Percentiles rank a stretch among this genome's conserved stretches.
phyloP scores from a whole-genome alignment of 2,888 invertebrate species.

The Spodoptera littoralis region DNA sequence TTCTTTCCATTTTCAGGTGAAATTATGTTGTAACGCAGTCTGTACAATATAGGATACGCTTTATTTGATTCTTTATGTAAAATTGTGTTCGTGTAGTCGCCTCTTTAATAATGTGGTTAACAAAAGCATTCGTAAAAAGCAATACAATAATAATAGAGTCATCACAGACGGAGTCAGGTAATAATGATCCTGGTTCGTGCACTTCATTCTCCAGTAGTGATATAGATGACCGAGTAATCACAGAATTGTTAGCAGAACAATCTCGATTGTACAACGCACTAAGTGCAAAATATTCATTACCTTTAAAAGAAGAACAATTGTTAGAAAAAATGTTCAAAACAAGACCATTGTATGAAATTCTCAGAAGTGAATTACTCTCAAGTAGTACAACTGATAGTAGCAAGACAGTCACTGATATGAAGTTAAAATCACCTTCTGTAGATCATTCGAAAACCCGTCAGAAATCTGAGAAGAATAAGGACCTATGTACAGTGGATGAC shows the following conservation, averaged over 20 bases:
- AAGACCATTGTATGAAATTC: slow-evolving; percentile 72
- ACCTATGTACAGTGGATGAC: slow-evolving; percentile 65
- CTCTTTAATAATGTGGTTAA: slow-evolving; percentile 23
- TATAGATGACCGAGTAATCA: slow-evolving; percentile 63
- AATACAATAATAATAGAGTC: slow-evolving; percentile 62
- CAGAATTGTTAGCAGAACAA: slow-evolving; percentile 56
- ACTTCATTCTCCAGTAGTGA: slow-evolving; percentile 67
- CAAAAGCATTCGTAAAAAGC: slow-evolving; percentile 47
- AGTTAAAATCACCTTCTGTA: slow-evolving; percentile 36
- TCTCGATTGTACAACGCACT: slow-evolving; percentile 69
- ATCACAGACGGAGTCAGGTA: slow-evolving; percentile 44
- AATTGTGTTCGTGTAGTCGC: slow-evolving; percentile 40
- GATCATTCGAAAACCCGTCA: slow-evolving; percentile 43
- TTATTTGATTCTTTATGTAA: slow-evolving; percentile 42
- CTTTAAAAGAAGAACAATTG: slow-evolving; percentile 69
- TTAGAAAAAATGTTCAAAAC: slow-evolving; percentile 71
- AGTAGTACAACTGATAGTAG: slow-evolving; percentile 60
- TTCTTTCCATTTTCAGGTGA: slow-evolving; percentile 49
- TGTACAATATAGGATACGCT: slow-evolving; percentile 4
- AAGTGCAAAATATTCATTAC: slow-evolving; percentile 65
- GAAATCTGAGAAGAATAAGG: slow-evolving; percentile 55
- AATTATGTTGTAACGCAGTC: slow-evolving; percentile 48
- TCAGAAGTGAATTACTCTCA: slow-evolving; percentile 67
- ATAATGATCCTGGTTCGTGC: slow-evolving; percentile 66
- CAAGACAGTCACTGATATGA: slow-evolving; percentile 51